Conservation (phyloP, 1,140 invertebrate species). For the Octopus sinensis region DNA sequence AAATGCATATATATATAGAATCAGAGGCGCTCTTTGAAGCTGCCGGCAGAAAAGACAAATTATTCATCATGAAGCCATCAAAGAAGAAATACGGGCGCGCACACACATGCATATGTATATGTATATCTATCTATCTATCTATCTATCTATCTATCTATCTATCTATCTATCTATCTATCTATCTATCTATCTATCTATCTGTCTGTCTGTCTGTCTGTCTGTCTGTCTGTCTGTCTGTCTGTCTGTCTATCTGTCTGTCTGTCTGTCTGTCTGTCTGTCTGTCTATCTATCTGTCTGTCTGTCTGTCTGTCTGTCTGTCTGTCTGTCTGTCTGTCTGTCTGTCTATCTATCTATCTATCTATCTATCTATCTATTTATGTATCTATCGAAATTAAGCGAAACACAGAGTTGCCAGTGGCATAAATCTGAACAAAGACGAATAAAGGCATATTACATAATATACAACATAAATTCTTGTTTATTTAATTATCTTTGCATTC, state of each 20-base stretch:
- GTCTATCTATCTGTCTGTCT: not conserved
- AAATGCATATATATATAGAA: too few relatives aligned
- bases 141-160: constrained; percentile 1
- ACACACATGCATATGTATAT: too few relatives aligned
- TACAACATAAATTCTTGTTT: too few relatives aligned
- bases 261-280: not conserved
- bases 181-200: not conserved
- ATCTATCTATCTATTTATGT: not conserved
- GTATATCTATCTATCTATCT: not conserved
- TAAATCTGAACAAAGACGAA: too few relatives aligned
- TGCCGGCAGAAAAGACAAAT: too few relatives aligned
- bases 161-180: constrained; percentile 3
- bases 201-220: not conserved
- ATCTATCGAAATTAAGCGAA: too few relatives aligned
- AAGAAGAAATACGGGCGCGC: too few relatives aligned
- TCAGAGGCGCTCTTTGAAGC: too few relatives aligned
- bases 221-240: not conserved
- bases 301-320: not conserved
- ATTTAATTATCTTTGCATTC: too few relatives aligned
- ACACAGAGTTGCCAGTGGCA: too few relatives aligned
- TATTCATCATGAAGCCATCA: too few relatives aligned
- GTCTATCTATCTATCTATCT: not conserved
- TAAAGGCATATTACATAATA: too few relatives aligned
- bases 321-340: not conserved
- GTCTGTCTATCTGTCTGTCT: not conserved